Evolutionary conservation across 2,797 vertebrate genomes (phyloP).

Genomic region (Artibeus jamaicensis): DNA sequence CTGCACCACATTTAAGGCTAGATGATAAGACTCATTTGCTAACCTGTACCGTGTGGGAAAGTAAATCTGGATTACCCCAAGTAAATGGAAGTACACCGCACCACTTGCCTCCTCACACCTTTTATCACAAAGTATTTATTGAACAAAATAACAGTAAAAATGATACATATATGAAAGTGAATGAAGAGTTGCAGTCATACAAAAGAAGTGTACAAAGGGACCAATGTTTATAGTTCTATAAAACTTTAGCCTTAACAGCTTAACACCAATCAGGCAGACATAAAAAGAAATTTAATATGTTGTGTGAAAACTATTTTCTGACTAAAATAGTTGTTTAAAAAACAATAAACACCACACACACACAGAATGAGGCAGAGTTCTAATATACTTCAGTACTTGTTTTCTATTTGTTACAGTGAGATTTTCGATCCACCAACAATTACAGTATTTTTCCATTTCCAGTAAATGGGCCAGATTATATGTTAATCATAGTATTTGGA

Average conservation of each 20-base stretch:
- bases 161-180: constrained; percentile 61
- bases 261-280: constrained; percentile 48
- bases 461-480: neutral
- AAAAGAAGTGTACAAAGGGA: constrained; percentile 53
- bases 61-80: neutral
- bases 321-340: constrained; percentile 35
- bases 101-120: constrained; percentile 11
- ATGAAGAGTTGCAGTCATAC: constrained; percentile 47
- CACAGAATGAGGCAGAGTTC: neutral
- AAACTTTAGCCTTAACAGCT: neutral
- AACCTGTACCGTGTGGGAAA: neutral
- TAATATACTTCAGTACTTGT: neutral
- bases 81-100: neutral
- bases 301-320: constrained; percentile 42
- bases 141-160: constrained; percentile 72
- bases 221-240: constrained; percentile 32
- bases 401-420: neutral
- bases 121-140: constrained; percentile 76
- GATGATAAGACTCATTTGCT: neutral
- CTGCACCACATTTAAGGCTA: neutral
- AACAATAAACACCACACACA: neutral
- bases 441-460: neutral
- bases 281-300: neutral
- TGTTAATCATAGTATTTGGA: neutral
- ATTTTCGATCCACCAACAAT: neutral